Percentiles rank a stretch among this genome's conserved stretches.
Evolutionary conservation across 1,140 invertebrate species (phyloP).

Genomic region (Colletes gigas): DNA sequence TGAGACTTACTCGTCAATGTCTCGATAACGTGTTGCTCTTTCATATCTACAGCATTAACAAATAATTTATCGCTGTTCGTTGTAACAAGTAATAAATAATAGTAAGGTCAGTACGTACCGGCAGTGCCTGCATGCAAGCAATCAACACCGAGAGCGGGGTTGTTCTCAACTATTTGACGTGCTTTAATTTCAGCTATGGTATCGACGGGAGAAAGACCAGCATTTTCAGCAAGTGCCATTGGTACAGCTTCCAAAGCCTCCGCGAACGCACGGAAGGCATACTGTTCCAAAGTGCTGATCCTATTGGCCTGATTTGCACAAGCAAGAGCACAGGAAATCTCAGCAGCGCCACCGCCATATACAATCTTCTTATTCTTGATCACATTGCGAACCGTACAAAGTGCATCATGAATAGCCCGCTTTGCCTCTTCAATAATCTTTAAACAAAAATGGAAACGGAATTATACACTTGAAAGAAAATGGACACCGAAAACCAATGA

Average conservation of each 20-base stretch:
- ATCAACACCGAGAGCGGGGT: slow-evolving; percentile 95
- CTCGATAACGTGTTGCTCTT: slow-evolving; percentile 97
- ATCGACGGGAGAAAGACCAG: slow-evolving; percentile 95
- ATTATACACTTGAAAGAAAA: too few relatives aligned
- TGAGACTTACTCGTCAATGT: slow-evolving; percentile 98
- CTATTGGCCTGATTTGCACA: slow-evolving; percentile 95
- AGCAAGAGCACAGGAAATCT: slow-evolving; percentile 96
- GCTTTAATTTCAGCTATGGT: slow-evolving; percentile 96
- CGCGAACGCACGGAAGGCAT: slow-evolving; percentile 97
- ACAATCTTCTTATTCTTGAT: slow-evolving; percentile 96
- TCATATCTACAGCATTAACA: slow-evolving; percentile 92
- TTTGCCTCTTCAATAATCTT: slow-evolving; percentile 98
- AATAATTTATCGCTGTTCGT: slow-evolving; percentile 12
- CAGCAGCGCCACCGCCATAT: slow-evolving; percentile 98
- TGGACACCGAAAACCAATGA: too few relatives aligned
- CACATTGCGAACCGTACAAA: slow-evolving; percentile 98
- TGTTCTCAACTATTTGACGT: slow-evolving; percentile 91
- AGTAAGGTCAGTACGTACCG: slow-evolving; percentile 79
- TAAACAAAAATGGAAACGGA: slow-evolving; percentile 46
- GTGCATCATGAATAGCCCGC: slow-evolving; percentile 97
- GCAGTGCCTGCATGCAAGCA: slow-evolving; percentile 93
- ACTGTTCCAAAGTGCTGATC: slow-evolving; percentile 96
- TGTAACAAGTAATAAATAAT: neutral
- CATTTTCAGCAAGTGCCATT: slow-evolving; percentile 97
- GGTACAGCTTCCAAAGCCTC: slow-evolving; percentile 98